Base-by-base conservation (phyloP, 1,140 invertebrate species). In the Oscheius sp. region DNA sequence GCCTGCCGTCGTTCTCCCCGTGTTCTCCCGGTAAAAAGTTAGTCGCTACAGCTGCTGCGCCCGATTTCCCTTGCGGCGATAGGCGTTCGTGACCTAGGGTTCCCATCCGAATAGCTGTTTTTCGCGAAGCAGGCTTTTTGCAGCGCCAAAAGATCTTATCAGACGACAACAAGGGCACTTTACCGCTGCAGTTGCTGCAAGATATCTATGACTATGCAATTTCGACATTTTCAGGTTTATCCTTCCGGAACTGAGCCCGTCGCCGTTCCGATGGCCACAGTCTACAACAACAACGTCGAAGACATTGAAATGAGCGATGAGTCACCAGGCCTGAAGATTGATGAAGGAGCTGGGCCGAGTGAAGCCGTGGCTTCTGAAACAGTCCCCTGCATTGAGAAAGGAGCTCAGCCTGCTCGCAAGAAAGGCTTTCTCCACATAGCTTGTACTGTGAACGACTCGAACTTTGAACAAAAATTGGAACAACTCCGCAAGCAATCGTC, bases 391-490 rank as follows among this genome's bases (percentile, higher is more conserved):
- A 20, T n/a, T n/a, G 71, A 29, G n/a, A 20, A 23, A 15, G 52
- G 46, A 23, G 58, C 36, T 42, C 35, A 61, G n/a, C 75, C 75
- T 20, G 36, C 65, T 2, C 20, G 75, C 15, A 76, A 76, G 36
- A 76, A 76, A 77, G 75, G 75, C 3, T 69, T 76, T 32, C 75
- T 75, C 52, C 68, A 68, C 29, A 64, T 52, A 64, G 64, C 64
- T 35, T 28, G 32, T 32, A 62, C 52, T 36, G 66, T 66, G 46
- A 66, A 73, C 71, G 46, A 82, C 76, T 45, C 72, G 31, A 61
- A 67, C 55, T 82, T 84, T 32, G 83, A 74, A 15, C 79, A 80
- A 31, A 82, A 83, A 68, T 65, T 83, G 18, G 81, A 83, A 38
- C 78, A 77, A 0, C 65, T 83, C 15, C 42, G 81, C 23, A 83